Conservation (phyloP, 1,140 invertebrate genomes). For the Drosophila oshimai region DNA sequence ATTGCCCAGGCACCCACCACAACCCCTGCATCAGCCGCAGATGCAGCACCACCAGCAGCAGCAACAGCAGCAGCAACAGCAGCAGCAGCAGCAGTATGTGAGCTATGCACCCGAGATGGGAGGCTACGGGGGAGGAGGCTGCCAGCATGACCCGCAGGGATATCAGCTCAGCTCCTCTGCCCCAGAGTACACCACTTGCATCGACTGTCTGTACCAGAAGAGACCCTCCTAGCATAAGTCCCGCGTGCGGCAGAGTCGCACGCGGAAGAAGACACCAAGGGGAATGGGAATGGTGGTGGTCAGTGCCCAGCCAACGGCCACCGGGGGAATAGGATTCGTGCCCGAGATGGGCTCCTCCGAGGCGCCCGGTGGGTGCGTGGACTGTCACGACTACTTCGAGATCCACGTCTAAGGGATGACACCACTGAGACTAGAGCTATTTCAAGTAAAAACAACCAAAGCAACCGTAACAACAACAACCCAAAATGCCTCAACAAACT, state of each 20-base stretch:
- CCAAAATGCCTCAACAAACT: constrained; percentile 66
- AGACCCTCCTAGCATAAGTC: constrained; percentile 86
- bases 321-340: constrained; percentile 61
- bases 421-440: too few species aligned
- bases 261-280: constrained; percentile 81
- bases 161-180: constrained; percentile 84
- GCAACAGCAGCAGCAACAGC: constrained; percentile 5
- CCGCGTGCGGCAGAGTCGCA: constrained; percentile 83
- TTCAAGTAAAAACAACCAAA: constrained; percentile 54
- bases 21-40: constrained; percentile 36
- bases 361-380: constrained; percentile 70
- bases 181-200: constrained; percentile 87
- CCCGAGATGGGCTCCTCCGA: constrained; percentile 46
- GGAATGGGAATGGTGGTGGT: constrained; percentile 64
- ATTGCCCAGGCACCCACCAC: constrained; percentile 38
- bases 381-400: constrained; percentile 82
- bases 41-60: constrained; percentile 35
- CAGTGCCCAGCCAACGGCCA: constrained; percentile 62
- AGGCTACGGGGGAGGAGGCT: constrained; percentile 33
- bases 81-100: constrained; percentile 49
- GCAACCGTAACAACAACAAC: constrained; percentile 55
- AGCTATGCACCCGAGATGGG: constrained; percentile 44
- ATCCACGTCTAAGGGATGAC: constrained; percentile 76
- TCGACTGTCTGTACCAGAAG: constrained; percentile 86
- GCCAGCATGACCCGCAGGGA: constrained; percentile 64